Conservation (phyloP, 30 jellyfish, hydroid and myxozoan species). For the Aurelia aurita region DNA sequence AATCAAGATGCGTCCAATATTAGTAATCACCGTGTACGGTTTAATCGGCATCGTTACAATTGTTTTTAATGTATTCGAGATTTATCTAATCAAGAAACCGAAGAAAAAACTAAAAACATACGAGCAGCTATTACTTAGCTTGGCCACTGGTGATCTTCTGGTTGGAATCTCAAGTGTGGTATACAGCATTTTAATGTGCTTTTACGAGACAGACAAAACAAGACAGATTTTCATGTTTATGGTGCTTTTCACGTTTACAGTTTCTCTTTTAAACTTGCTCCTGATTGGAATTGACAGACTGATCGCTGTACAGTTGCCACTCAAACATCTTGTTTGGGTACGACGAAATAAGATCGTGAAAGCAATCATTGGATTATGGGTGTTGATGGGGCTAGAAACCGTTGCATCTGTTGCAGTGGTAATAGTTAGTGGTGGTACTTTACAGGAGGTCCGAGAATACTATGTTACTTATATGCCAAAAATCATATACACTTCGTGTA, state of each 20-base stretch:
- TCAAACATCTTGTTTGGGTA: conserved; percentile 58
- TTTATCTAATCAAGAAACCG: conserved; percentile 5
- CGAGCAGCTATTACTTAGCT: conserved; percentile 60
- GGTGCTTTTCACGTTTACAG: conserved; percentile 54
- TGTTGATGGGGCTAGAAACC: conserved; percentile 21
- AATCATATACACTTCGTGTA: not conserved
- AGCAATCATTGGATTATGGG: conserved; percentile 23
- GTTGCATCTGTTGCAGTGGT: not conserved
- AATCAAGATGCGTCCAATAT: too few relatives aligned
- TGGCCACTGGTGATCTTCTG: conserved; percentile 55
- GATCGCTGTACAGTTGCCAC: conserved; percentile 50
- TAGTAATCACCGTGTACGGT: too few relatives aligned
- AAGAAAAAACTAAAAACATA: conserved; percentile 40
- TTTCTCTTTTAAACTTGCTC: conserved; percentile 42
- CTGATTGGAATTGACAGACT: conserved; percentile 63
- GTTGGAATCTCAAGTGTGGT: conserved; percentile 54
- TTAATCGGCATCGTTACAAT: conserved; percentile 29
- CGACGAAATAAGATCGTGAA: not conserved
- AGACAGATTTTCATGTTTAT: conserved; percentile 58
- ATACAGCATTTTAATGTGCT: conserved; percentile 12
- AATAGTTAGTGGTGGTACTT: not conserved
- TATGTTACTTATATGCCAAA: conserved; percentile 8
- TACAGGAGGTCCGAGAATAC: not conserved
- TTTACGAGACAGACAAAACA: not conserved
- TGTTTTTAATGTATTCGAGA: conserved; percentile 28